Evolutionary conservation across 92 coral and sea anemone species (phyloP).

Genomic region (Parazoanthus swiftii): DNA sequence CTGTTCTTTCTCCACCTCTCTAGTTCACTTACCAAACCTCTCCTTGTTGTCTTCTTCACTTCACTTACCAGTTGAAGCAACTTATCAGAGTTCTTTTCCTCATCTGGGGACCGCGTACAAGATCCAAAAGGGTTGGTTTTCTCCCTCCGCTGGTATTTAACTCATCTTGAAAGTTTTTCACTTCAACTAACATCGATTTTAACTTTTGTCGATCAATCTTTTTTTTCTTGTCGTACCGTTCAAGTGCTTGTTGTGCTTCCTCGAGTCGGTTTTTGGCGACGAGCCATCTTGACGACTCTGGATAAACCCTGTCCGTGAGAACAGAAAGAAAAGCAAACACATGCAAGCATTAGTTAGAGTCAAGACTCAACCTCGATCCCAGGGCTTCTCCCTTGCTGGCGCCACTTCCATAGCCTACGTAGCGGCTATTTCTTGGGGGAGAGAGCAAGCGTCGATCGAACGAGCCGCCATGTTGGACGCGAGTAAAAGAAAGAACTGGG

Average conservation of each 20-base stretch:
- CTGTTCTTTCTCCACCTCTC: background rate
- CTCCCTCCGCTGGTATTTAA: slow-evolving; percentile 29
- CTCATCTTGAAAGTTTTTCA: slow-evolving; percentile 53
- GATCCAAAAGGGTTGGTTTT: slow-evolving; percentile 61
- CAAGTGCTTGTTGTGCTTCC: slow-evolving; percentile 63
- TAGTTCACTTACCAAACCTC: background rate
- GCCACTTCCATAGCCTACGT: too few relatives aligned
- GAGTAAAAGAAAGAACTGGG: too few relatives aligned
- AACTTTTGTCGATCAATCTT: slow-evolving; percentile 56
- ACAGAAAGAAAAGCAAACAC: background rate
- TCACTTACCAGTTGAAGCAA: slow-evolving; percentile 66
- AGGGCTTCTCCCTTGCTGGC: too few relatives aligned
- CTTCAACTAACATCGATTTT: slow-evolving; percentile 60
- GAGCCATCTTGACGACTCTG: slow-evolving; percentile 81
- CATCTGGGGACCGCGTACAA: slow-evolving; percentile 65
- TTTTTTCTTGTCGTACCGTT: slow-evolving; percentile 56
- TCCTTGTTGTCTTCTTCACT: background rate
- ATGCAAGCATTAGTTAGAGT: too few relatives aligned
- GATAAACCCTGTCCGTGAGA: slow-evolving; percentile 14
- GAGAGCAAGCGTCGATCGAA: too few relatives aligned
- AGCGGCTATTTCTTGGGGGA: too few relatives aligned
- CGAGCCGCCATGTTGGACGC: too few relatives aligned
- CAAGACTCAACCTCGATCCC: too few relatives aligned
- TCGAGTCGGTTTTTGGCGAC: slow-evolving; percentile 70
- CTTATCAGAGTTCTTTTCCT: slow-evolving; percentile 77